Base-by-base conservation (phyloP, 2,888 invertebrate species). In the Papilio gigon region DNA sequence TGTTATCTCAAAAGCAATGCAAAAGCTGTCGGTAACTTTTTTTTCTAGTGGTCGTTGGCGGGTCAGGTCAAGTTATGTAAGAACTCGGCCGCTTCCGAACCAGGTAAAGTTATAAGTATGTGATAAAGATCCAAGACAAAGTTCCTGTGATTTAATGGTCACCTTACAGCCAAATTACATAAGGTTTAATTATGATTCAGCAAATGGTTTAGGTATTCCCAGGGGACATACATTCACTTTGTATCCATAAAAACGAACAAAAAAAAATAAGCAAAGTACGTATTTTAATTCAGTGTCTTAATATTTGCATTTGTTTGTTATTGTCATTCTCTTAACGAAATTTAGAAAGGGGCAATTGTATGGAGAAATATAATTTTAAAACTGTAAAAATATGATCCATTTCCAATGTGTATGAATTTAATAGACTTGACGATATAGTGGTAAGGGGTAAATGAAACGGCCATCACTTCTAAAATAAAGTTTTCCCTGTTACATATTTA, bases 61-160 rank as follows among this genome's bases (percentile, higher is more conserved):
- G 50, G 50, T 50, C 50, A 50, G 50, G 50, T 50, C 50, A 50
- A 27, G 50, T 27, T 50, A 50, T 50, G 50, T 50, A 50, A 50
- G 50, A 14, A 27, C 50, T 50, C n/a, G 50, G n/a, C 27, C 50
- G 50, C 50, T 50, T 50, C 50, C n/a, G 50, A 50, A 27, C 50
- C 27, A 50, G 50, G 50, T 50, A 44, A 27, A 47, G 20, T 47
- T 50, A 44, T 47, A 47, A 14, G 12, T 40, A 27, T 50, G 6
- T 27, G n/a, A 27, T 53, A 27, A 25, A 5, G 50, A 25, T 6
- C 5, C 4, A 25, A 27, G 22, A 27, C 14, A 50, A 53, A 53
- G 27, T 53, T n/a, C 27, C 27, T 53, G 53, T 30, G 9, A 30
- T 56, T 30, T 56, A 30, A 30, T n/a, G 53, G 25, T 3, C n/a